Conservation (phyloP, 2,888 invertebrate species). For the Spodoptera picta region DNA sequence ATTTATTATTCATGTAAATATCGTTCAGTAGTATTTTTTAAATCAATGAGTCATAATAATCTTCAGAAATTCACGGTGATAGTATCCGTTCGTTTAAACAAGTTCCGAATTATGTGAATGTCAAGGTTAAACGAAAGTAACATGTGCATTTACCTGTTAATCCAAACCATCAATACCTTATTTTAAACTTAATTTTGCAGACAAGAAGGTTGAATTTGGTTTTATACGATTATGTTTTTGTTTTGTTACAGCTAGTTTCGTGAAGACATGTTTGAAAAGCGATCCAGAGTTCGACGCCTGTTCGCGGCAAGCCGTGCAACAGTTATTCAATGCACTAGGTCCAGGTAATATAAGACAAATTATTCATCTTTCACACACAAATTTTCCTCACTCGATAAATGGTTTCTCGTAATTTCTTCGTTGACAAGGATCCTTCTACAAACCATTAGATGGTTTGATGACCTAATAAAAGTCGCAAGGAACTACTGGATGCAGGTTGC, state of each 20-base stretch:
- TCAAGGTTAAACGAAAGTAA: constrained; percentile 46
- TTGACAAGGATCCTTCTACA: too few species aligned
- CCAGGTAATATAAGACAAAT: constrained; percentile 75
- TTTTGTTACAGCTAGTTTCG: constrained; percentile 90
- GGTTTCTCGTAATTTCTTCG: too few species aligned
- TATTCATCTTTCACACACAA: too few species aligned
- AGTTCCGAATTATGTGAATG: constrained; percentile 47
- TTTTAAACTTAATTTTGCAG: not conserved
- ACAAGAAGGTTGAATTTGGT: not conserved
- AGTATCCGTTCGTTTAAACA: constrained; percentile 11
- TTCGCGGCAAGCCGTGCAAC: constrained; percentile 91
- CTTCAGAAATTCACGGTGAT: constrained; percentile 11
- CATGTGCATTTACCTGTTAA: not conserved
- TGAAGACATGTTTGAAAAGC: constrained; percentile 90
- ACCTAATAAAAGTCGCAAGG: too few species aligned
- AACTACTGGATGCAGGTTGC: too few species aligned
- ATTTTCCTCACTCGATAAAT: too few species aligned
- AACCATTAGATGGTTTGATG: too few species aligned
- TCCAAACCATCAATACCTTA: too few species aligned
- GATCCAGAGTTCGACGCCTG: constrained; percentile 91
- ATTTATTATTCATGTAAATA: too few species aligned
- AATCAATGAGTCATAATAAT: too few species aligned
- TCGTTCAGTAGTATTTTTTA: too few species aligned
- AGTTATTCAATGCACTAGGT: constrained; percentile 89
- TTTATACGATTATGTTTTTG: constrained; percentile 11